Evolutionary conservation across 1,140 invertebrate genomes (phyloP).

Genomic region (Drosophila malerkotliana): DNA sequence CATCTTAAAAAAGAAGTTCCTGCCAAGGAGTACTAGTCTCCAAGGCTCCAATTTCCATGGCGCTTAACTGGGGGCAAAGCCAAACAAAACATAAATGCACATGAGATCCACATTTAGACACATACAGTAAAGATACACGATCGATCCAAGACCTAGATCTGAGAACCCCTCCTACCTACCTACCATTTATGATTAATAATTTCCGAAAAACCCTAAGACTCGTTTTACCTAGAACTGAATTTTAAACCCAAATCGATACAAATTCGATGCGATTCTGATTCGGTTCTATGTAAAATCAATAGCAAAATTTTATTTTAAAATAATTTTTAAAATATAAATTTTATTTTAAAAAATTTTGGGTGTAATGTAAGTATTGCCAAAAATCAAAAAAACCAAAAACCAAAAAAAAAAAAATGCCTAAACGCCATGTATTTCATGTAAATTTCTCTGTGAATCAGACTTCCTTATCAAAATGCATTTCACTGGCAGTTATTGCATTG

Average conservation of each 20-base stretch:
- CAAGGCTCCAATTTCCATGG: constrained; percentile 5
- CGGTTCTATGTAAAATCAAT: constrained; percentile 79
- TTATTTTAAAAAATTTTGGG: constrained; percentile 84
- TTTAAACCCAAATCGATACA: constrained; percentile 28
- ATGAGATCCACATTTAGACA: constrained; percentile 16
- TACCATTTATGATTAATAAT: constrained; percentile 22
- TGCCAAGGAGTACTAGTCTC: not conserved
- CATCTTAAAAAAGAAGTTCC: not conserved
- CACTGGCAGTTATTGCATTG: constrained; percentile 18
- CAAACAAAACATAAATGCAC: constrained; percentile 44
- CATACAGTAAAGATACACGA: constrained; percentile 19
- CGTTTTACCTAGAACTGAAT: constrained; percentile 81
- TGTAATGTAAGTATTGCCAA: constrained; percentile 83
- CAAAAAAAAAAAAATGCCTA: constrained; percentile 27
- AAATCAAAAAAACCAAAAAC: constrained; percentile 34
- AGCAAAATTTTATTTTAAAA: constrained; percentile 84
- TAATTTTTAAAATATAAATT: constrained; percentile 84
- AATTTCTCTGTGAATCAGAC: constrained; percentile 54
- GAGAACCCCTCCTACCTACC: constrained; percentile 31
- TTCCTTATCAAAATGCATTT: constrained; percentile 33
- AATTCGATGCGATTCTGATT: constrained; percentile 36
- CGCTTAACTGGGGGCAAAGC: constrained; percentile 61
- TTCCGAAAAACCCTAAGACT: constrained; percentile 64
- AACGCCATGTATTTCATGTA: constrained; percentile 68
- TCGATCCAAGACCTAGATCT: constrained; percentile 11